These are phyloP conservation scores for Grammomys surdaster DNA, from an alignment of 2,113 vertebrate genomes.

Conservation along the genomic window DNA sequence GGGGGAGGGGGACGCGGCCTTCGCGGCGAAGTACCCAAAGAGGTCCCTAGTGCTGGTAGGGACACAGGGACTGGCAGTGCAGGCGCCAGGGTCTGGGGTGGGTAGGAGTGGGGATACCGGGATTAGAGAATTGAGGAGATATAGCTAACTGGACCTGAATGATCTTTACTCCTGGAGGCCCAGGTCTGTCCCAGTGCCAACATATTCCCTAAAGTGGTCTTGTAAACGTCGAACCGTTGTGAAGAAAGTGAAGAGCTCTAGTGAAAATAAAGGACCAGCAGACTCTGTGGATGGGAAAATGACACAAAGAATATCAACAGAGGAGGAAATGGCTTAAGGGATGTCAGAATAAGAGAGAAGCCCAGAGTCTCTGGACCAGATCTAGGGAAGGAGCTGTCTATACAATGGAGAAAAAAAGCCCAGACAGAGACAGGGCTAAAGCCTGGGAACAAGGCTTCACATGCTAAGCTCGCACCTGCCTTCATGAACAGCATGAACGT, in stretches of 20 bases:
- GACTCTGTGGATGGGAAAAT: background rate
- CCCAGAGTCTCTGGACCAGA: too few species aligned
- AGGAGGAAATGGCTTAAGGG: background rate
- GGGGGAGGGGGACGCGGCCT: background rate
- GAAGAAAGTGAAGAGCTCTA: background rate
- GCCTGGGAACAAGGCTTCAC: background rate
- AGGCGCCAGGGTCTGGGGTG: background rate
- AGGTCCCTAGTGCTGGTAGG: background rate
- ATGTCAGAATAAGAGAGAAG: background rate
- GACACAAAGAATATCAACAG: background rate
- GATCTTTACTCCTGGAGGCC: background rate
- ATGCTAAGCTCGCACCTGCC: background rate
- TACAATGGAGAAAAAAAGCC: background rate
- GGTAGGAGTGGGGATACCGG: background rate
- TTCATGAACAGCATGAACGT: background rate
- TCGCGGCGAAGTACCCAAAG: fast-evolving
- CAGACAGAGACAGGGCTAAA: background rate
- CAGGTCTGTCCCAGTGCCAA: background rate
- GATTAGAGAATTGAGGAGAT: background rate
- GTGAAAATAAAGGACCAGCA: background rate
- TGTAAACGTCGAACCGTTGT: background rate
- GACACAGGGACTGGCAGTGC: fast-evolving
- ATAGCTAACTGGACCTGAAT: background rate
- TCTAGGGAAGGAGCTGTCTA: background rate
- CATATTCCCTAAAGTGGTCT: background rate